Evolutionary conservation across 2,797 vertebrate species (phyloP), one percentile per base, ranked within the genome.

Genomic region (Sebastes jordani): DNA sequence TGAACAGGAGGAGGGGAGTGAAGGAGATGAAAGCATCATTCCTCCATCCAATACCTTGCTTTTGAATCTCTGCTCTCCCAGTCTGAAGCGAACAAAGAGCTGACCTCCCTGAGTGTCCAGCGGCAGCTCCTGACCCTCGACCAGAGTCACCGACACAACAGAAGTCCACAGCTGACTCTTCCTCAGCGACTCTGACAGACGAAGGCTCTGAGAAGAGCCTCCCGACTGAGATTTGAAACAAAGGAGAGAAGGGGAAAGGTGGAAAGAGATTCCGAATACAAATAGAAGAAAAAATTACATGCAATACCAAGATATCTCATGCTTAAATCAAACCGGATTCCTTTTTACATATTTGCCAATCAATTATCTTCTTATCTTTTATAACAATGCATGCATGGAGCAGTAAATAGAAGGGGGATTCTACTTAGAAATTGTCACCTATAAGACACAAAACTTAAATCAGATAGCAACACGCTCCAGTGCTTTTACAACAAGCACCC

Each of bases 91-190:
- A 58, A 99, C 97, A 76, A 97, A 99, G 81, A 97, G 81, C 55
- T 98, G 87, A 38, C 92, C 97, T 14, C 93, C 92, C 76, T 92
- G 87, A 49, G 87, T 75, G 22, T 96, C 96, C 78, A 93, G 86
- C 0, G 94, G 94, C 67, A 99, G 91, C 18, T 96, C 95, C 84
- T 91, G 96, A 9, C 96, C 98, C 91, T 97, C 97, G 66, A 99
- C 80, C 86, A 99, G 94, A 0, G 96, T 97, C 87, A 99, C 96
- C 22, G 93, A 94, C 89, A 97, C 94, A 42, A 97, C 95, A 2
- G 96, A 96, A 0, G 95, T 97, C 98, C 99, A 99, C 81, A 99
- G 89, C 86, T 99, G 98, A 87, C 93, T 97, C 92, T 97, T 99
- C 89, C 62, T 95, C 88, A 97, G 63, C 0, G 93, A 83, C 6